Percentiles rank a stretch among this genome's conserved stretches.
These are phyloP conservation scores for Helleia helle DNA, from an alignment of 2,888 invertebrate genomes.

Conservation along the genomic window DNA sequence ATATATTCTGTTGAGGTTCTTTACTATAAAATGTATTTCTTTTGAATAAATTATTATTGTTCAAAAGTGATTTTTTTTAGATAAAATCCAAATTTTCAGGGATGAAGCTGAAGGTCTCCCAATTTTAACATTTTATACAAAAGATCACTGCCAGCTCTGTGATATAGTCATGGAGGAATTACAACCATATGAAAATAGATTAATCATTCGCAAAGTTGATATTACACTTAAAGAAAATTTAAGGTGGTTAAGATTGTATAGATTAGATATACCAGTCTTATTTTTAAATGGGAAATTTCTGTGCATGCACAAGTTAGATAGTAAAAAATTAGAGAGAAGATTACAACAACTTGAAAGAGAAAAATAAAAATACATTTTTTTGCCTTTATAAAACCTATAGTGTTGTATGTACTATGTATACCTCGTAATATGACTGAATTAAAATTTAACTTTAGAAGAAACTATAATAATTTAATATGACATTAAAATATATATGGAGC, in stretches of 20 bases:
- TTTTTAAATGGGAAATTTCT: conserved; percentile 88
- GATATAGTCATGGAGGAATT: conserved; percentile 83
- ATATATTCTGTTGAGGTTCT: neutral
- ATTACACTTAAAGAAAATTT: conserved; percentile 83
- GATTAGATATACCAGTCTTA: conserved; percentile 90
- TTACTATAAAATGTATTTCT: conserved; percentile 8
- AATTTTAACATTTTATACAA: conserved; percentile 85
- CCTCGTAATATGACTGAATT: no score
- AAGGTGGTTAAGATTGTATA: conserved; percentile 81
- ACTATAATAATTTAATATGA: no score
- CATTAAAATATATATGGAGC: no score
- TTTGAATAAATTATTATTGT: conserved; percentile 22
- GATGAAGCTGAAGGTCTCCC: conserved; percentile 64
- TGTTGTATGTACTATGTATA: no score
- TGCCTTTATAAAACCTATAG: no score
- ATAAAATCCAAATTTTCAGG: conserved; percentile 43
- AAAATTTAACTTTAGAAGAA: no score
- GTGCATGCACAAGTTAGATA: conserved; percentile 83
- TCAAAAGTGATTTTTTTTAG: conserved; percentile 17
- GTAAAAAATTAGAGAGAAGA: conserved; percentile 65
- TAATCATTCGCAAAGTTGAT: conserved; percentile 81
- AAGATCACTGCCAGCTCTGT: conserved; percentile 86
- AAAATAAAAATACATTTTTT: neutral
- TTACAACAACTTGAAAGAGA: conserved; percentile 30
- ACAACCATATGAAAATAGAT: conserved; percentile 71